A percentile compares a stretch with the other conserved stretches of the same genome.
phyloP scores from a whole-genome alignment of 2,888 invertebrate genomes.

The Merodon equestris region DNA sequence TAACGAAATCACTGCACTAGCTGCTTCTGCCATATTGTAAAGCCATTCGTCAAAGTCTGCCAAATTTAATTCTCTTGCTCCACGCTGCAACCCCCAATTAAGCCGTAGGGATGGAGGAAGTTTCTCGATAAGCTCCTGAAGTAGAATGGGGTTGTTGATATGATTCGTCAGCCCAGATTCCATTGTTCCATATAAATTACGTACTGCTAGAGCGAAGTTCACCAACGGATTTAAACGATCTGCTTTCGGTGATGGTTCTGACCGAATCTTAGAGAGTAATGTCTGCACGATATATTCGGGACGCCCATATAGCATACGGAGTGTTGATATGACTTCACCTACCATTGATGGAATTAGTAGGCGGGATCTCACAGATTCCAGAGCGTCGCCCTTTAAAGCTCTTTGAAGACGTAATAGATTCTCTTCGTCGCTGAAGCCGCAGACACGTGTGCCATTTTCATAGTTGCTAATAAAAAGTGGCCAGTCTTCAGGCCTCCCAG shows the following conservation, averaged over 20 bases:
- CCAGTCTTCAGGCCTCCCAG: no score
- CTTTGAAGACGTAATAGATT: no score
- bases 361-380: no score
- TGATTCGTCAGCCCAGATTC: slow-evolving; percentile 1
- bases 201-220: slow-evolving; percentile 1
- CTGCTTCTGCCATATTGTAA: slow-evolving; percentile 18
- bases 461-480: background rate
- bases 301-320: slow-evolving; percentile 15
- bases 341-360: no score
- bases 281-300: slow-evolving; percentile 11
- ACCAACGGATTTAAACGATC: slow-evolving; percentile 1
- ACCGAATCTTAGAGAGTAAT: background rate
- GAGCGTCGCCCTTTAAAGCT: no score
- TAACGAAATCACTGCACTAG: slow-evolving; percentile 4
- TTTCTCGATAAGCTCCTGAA: slow-evolving; percentile 9
- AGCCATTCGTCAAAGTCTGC: slow-evolving; percentile 26
- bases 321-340: no score
- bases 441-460: background rate
- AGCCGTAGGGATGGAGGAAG: slow-evolving; percentile 8
- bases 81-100: background rate
- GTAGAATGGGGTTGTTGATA: slow-evolving; percentile 3
- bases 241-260: slow-evolving; percentile 12
- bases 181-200: background rate
- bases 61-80: background rate
- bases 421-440: no score